Conservation (phyloP, 2,888 invertebrate genomes). For the Ryuthela nishihirai region DNA sequence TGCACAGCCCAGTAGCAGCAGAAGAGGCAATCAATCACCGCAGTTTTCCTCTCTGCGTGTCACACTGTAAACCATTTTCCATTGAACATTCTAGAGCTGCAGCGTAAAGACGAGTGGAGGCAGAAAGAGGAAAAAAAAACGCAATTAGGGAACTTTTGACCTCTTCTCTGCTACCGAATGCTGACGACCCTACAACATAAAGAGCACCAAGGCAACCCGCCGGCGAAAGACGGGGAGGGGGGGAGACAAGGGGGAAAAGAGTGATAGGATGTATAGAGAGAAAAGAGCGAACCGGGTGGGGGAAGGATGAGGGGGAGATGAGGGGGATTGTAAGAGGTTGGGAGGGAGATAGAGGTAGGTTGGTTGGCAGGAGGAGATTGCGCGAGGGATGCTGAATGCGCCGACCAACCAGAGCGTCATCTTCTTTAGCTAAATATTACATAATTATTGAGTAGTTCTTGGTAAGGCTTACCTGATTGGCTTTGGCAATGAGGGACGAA, state of each 20-base stretch:
- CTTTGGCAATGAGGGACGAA: conserved; percentile 6
- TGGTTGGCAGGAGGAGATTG: conserved; percentile 17
- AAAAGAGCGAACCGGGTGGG: conserved; percentile 5
- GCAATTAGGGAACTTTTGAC: conserved; percentile 37
- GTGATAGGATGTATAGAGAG: too few species aligned
- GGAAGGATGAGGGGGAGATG: conserved; percentile 15
- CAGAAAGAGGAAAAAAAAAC: too few species aligned
- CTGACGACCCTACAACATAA: too few species aligned
- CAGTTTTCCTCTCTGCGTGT: too few species aligned
- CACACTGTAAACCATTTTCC: too few species aligned
- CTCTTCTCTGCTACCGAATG: conserved; percentile 32
- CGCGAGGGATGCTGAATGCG: conserved; percentile 24
- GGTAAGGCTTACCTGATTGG: conserved; percentile 24
- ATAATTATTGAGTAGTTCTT: conserved; percentile 28
- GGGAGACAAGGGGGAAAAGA: neutral
- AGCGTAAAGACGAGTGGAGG: too few species aligned
- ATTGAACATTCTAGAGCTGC: too few species aligned
- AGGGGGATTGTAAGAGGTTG: conserved; percentile 10
- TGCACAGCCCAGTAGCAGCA: too few species aligned
- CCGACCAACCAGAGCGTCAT: conserved; percentile 21
- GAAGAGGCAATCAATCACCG: too few species aligned
- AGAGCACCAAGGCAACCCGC: too few species aligned
- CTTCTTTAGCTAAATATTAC: conserved; percentile 33
- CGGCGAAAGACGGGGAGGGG: neutral
- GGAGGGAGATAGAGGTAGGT: neutral